phyloP scores from a whole-genome alignment of 2,888 invertebrate species.

The Rotaria socialis region DNA sequence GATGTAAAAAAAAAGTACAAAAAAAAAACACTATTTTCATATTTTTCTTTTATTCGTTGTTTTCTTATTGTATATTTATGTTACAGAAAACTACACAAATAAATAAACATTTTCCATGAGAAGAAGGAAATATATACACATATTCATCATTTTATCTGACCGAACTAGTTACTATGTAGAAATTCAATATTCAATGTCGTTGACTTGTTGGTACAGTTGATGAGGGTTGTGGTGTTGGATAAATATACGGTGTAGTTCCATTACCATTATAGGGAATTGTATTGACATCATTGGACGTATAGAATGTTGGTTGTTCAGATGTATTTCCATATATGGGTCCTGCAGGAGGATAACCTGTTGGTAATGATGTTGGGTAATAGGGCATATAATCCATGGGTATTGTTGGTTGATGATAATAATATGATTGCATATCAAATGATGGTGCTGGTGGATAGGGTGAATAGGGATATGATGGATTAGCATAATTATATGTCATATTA shows the following conservation, averaged over 20 bases:
- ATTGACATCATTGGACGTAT: background rate
- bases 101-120: background rate
- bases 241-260: background rate
- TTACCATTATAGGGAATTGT: background rate
- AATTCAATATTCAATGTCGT: background rate
- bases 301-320: background rate
- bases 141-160: background rate
- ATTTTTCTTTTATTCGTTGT: background rate
- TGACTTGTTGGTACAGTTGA: background rate
- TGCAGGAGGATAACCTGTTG: background rate
- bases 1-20: background rate
- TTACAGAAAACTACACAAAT: background rate
- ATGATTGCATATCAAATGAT: background rate
- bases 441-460: background rate
- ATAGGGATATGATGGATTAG: background rate
- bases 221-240: background rate
- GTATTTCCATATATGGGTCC: background rate
- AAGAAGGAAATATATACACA: background rate
- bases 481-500: background rate
- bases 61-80: background rate
- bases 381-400: background rate
- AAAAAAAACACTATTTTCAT: background rate
- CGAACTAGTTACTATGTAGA: background rate
- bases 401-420: background rate
- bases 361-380: background rate